Conservation (phyloP, 2,113 vertebrate species). For the Parus major region DNA sequence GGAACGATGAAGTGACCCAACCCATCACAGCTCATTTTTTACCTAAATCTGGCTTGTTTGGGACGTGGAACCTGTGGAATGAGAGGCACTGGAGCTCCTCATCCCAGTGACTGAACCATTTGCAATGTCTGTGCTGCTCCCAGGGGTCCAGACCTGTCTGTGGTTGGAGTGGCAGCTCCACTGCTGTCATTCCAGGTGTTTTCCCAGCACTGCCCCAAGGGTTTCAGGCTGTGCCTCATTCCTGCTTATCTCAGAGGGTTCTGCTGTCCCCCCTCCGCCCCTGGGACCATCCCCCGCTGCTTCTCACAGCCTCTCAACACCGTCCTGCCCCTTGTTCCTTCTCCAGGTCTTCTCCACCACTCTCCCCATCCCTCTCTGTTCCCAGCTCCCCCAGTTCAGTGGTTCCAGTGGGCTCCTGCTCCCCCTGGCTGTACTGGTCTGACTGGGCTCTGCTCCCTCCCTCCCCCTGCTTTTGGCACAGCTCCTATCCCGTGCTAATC, state of each 20-base stretch:
- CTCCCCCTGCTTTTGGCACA: not conserved
- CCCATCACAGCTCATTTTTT: fast-evolving
- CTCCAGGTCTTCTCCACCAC: not conserved
- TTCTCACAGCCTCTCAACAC: fast-evolving
- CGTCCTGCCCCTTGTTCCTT: fast-evolving
- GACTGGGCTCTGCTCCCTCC: not conserved
- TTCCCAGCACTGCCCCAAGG: not conserved
- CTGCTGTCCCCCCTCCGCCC: not conserved
- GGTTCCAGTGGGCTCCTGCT: not conserved
- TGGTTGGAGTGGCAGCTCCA: not conserved
- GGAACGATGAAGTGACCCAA: not conserved
- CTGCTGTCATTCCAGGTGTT: not conserved
- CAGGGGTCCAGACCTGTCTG: fast-evolving
- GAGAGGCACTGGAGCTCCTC: not conserved
- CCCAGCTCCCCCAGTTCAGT: fast-evolving
- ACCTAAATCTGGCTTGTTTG: not conserved
- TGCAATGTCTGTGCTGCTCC: fast-evolving
- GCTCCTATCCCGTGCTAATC: constrained; percentile 24
- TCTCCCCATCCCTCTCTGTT: fast-evolving
- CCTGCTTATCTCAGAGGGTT: not conserved
- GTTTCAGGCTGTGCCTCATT: not conserved
- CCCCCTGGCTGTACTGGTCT: not conserved
- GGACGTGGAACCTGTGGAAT: not conserved
- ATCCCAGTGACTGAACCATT: fast-evolving
- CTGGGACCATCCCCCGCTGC: not conserved